Base-by-base conservation (phyloP, 1,140 invertebrate species). In the Halesus radiatus region DNA sequence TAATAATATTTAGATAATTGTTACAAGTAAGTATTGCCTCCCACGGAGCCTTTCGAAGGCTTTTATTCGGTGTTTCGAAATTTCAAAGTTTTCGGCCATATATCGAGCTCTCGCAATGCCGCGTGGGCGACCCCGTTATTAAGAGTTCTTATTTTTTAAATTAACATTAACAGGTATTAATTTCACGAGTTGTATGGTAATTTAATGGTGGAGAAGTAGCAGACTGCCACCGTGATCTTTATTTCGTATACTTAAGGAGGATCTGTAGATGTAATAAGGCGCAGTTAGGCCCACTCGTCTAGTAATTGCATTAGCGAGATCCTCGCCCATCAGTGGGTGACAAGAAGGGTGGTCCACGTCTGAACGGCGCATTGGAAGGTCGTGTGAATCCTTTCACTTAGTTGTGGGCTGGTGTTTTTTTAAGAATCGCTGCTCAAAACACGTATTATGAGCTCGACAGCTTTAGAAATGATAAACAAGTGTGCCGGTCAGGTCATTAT, bases 1-100 rank as follows among this genome's bases (percentile, higher is more conserved):
- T 66, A 66, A 66, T 66, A 66, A 66, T 66, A 66, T 66, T 66
- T 66, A n/a, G 8, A 66, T 66, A 66, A 66, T 66, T 66, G 62
- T 66, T 66, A 7, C 56, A 56, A 13, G 37, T 45, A 45, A 45
- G 37, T 45, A 45, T 23, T 16, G 18, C 60, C 22, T 66, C 62
- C 62, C 23, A 66, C 62, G 26, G 22, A 29, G 62, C 26, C 13
- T 66, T 45, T 16, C 16, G 62, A 66, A 66, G 62, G 62, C 62
- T 66, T 26, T 26, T 45, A 45, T 45, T 45, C 16, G 18, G 62
- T 26, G 22, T 66, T 66, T 13, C 32, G 62, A 66, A 66, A 66
- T 29, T n/a, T n/a, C 16, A 16, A 66, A 66, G 62, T 15, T 66
- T 66, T 66, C 20, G 60, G 23, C 15, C 60, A 45, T 15, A 64